phyloP scores from a whole-genome alignment of 2,113 vertebrate genomes.

The Todiramphus saurophagus region DNA sequence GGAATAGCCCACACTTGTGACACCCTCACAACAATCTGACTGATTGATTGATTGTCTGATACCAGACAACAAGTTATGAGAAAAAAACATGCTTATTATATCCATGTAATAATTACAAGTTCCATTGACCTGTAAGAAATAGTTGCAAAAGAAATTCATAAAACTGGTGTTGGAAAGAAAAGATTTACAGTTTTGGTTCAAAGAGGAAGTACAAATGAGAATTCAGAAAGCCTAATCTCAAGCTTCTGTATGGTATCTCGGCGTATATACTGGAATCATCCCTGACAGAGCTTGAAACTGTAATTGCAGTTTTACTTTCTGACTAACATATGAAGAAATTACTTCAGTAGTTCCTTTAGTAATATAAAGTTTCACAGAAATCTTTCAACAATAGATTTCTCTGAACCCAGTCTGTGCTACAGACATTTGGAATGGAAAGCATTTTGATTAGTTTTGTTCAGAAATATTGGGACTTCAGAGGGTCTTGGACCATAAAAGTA shows the following conservation, averaged over 20 bases:
- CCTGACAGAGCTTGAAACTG: background rate
- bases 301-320: background rate
- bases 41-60: background rate
- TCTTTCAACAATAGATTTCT: background rate
- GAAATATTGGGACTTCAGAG: background rate
- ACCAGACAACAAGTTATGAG: background rate
- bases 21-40: background rate
- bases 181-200: background rate
- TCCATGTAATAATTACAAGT: background rate
- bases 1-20: background rate
- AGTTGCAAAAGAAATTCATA: background rate
- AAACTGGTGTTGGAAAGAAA: background rate
- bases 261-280: background rate
- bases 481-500: background rate
- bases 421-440: background rate
- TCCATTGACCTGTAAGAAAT: background rate
- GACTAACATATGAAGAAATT: background rate
- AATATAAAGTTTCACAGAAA: background rate
- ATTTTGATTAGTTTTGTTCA: background rate
- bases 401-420: background rate
- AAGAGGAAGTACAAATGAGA: background rate
- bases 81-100: background rate
- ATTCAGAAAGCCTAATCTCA: background rate
- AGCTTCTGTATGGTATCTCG: fast-evolving
- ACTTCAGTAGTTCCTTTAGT: background rate